A percentile compares a stretch with the other conserved stretches of the same genome.
These are phyloP conservation scores for Bimastos eiseni DNA, from an alignment of 2,888 invertebrate species.

Conservation along the genomic window DNA sequence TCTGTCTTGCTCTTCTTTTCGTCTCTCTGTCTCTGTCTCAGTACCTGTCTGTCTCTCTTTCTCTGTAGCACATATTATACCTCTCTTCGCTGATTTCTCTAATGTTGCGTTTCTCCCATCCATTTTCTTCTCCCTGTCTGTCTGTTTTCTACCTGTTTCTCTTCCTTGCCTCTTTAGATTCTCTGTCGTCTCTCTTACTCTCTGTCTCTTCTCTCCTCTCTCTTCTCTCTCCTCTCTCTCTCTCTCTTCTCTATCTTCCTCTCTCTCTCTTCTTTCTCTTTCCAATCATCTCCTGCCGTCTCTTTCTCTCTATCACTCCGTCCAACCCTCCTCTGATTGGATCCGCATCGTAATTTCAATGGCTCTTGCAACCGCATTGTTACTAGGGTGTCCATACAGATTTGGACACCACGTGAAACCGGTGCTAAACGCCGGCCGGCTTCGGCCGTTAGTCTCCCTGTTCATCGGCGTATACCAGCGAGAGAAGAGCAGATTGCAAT, in stretches of 20 bases:
- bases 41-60: background rate
- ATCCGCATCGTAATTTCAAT: background rate
- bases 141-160: background rate
- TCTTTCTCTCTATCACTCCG: background rate
- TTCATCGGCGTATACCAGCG: background rate
- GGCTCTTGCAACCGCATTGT: background rate
- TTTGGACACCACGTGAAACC: background rate
- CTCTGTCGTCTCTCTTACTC: background rate
- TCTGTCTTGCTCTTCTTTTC: background rate
- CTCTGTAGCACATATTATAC: background rate
- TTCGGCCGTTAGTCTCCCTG: background rate
- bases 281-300: background rate
- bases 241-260: background rate
- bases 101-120: accelerated
- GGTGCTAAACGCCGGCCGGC: background rate
- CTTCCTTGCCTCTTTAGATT: too few species aligned
- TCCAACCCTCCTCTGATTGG: background rate
- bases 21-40: background rate
- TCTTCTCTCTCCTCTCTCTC: background rate
- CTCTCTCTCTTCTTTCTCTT: background rate
- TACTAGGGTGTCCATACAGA: background rate
- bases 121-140: background rate
- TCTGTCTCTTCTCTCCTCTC: background rate
- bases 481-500: background rate
- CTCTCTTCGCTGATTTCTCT: background rate